Evolutionary conservation across 2,797 vertebrate genomes (phyloP).

Genomic region (Melopsittacus undulatus): DNA sequence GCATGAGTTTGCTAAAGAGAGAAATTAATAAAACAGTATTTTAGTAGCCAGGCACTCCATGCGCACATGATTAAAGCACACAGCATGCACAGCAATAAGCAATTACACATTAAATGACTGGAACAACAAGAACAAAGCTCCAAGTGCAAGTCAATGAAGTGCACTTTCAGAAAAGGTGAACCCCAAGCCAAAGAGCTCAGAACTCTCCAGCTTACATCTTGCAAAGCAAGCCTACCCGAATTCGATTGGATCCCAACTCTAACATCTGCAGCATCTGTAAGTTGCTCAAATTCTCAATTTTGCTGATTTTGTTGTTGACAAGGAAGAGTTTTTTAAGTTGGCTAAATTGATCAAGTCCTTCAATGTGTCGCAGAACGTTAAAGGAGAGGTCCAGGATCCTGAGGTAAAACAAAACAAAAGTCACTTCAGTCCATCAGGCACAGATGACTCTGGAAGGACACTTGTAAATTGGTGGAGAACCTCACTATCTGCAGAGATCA

Average conservation of each 20-base stretch:
- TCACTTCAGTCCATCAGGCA: not conserved
- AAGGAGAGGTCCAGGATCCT: slow-evolving; percentile 96
- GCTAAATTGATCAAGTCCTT: slow-evolving; percentile 89
- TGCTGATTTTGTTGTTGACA: slow-evolving; percentile 95
- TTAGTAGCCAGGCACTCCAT: not conserved
- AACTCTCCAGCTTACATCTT: not conserved
- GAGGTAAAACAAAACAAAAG: slow-evolving; percentile 34
- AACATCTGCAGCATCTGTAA: slow-evolving; percentile 90
- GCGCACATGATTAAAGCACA: not conserved
- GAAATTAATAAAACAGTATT: not conserved
- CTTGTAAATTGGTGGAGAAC: not conserved
- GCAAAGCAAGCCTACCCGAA: slow-evolving; percentile 83
- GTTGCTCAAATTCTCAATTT: slow-evolving; percentile 87
- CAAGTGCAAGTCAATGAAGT: not conserved
- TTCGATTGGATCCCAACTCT: slow-evolving; percentile 96
- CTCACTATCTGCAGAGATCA: not conserved
- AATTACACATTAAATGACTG: not conserved
- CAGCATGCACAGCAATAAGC: not conserved
- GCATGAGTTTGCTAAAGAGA: not conserved
- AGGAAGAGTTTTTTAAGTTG: slow-evolving; percentile 93
- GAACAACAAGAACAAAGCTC: not conserved
- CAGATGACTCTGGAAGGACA: not conserved
- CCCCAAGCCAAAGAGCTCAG: not conserved
- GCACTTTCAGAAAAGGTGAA: not conserved
- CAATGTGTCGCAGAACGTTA: slow-evolving; percentile 90